Evolutionary conservation across 1,140 invertebrate genomes (phyloP).

Genomic region (Scaptomyza pallida): DNA sequence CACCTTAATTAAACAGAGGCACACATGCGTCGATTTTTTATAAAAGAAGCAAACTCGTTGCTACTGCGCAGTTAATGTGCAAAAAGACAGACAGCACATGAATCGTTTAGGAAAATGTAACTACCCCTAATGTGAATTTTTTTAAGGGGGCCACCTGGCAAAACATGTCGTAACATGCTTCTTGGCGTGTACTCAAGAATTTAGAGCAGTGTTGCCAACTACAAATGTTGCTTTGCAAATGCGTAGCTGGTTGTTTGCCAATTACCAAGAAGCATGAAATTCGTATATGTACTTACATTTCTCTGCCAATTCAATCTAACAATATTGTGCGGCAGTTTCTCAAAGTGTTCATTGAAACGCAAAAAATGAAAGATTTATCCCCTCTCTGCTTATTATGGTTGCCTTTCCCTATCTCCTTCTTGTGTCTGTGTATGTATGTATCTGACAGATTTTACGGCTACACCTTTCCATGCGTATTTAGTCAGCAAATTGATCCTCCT

Average conservation of each 20-base stretch:
- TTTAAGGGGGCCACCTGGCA: constrained; percentile 55
- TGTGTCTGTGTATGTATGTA: constrained; percentile 49
- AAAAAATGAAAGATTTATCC: constrained; percentile 77
- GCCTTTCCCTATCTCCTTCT: neutral
- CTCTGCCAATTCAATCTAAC: constrained; percentile 65
- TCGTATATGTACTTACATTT: constrained; percentile 43
- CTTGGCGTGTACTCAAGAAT: constrained; percentile 1
- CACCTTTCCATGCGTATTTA: constrained; percentile 78
- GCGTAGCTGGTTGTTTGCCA: constrained; percentile 57
- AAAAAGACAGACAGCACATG: neutral
- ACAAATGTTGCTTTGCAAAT: constrained; percentile 14
- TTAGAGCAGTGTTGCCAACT: constrained; percentile 53
- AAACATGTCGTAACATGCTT: constrained; percentile 60
- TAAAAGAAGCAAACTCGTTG: constrained; percentile 38
- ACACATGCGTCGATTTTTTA: constrained; percentile 20
- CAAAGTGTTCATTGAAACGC: constrained; percentile 77
- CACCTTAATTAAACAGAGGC: constrained; percentile 49
- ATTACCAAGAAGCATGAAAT: constrained; percentile 79
- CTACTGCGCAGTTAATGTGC: constrained; percentile 59
- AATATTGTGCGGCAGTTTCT: constrained; percentile 65
- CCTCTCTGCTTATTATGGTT: neutral
- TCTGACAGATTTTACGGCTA: constrained; percentile 76
- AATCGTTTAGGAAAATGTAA: constrained; percentile 4
- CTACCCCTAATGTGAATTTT: constrained; percentile 46
- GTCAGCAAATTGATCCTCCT: constrained; percentile 80